Evolutionary conservation across 2,113 vertebrate genomes (phyloP), one percentile per base, ranked within the genome.

Genomic region (Halcyon senegalensis): DNA sequence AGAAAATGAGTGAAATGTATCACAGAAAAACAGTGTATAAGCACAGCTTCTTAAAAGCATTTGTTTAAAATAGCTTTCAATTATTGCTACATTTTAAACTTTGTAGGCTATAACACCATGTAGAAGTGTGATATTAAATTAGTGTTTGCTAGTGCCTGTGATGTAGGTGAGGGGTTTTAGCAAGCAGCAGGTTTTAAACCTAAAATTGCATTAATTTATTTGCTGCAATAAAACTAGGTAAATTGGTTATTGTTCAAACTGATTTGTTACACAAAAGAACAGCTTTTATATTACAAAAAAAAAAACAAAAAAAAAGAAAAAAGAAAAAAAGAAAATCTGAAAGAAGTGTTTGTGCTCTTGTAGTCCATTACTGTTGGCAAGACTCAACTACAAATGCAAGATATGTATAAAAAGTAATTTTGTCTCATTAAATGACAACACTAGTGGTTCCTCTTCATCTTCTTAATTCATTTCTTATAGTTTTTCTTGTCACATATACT

Each of bases 391-490:
- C 97, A 97, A 98, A 98, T 96, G 97, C 96, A 94, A 96, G 97
- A 97, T 96, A 98, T 97, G 98, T 97, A 96, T 97, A 96, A 96
- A 98, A 97, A 97, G 97, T 98, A 98, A 98, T 99, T 99, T 98
- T 96, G 97, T 97, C 98, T 99, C 98, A 98, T 99, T 99, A 99
- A 96, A 97, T 96, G 97, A 97, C 97, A 97, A 96, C 96, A 96
- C 92, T 96, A 82, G 96, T 94, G 97, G 97, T 98, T 98, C 98
- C 98, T 98, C 98, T 98, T 97, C 95, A 95, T 98, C 98, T 98
- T 97, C 98, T 98, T 99, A 99, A 99, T 99, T 99, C 98, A 99
- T 99, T 99, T 99, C 98, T 98, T 98, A 98, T 98, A 98, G 98
- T 99, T 99, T 98, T 98, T 97, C 98, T 98, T 99, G 99, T 98